Percentiles rank a stretch among this genome's conserved stretches.
These are phyloP conservation scores for Drosophila percnosoma DNA, from an alignment of 2,888 invertebrate genomes.

Conservation along the genomic window DNA sequence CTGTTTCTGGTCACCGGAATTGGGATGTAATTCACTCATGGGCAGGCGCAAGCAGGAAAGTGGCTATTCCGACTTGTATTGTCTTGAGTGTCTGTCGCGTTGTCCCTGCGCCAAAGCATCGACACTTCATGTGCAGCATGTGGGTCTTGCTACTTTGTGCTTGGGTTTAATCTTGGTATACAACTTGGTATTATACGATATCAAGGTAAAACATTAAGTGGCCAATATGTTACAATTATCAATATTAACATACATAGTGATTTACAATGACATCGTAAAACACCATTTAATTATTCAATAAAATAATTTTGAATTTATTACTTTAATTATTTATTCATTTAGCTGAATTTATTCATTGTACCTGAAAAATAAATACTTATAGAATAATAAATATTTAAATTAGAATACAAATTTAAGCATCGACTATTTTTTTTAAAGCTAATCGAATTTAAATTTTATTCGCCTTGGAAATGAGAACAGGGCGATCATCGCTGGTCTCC, in stretches of 20 bases:
- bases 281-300: not conserved
- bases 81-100: not conserved
- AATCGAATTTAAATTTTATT: conserved; percentile 1
- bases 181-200: not conserved
- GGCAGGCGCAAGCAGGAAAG: not conserved
- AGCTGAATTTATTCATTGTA: no score
- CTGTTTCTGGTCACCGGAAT: not conserved
- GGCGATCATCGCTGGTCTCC: conserved; percentile 60
- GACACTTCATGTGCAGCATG: not conserved
- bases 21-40: not conserved
- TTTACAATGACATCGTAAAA: not conserved
- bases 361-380: not conserved
- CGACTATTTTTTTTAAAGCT: no score
- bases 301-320: not conserved
- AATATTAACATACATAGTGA: not conserved
- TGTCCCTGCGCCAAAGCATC: not conserved
- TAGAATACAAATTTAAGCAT: not conserved
- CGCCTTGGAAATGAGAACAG: conserved; percentile 8
- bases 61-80: not conserved
- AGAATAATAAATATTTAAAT: not conserved
- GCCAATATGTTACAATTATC: not conserved
- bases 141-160: not conserved
- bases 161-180: not conserved
- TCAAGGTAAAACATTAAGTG: not conserved
- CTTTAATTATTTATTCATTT: not conserved